phyloP scores from a whole-genome alignment of 2,888 invertebrate species.

The Iselma pallidipennis region DNA sequence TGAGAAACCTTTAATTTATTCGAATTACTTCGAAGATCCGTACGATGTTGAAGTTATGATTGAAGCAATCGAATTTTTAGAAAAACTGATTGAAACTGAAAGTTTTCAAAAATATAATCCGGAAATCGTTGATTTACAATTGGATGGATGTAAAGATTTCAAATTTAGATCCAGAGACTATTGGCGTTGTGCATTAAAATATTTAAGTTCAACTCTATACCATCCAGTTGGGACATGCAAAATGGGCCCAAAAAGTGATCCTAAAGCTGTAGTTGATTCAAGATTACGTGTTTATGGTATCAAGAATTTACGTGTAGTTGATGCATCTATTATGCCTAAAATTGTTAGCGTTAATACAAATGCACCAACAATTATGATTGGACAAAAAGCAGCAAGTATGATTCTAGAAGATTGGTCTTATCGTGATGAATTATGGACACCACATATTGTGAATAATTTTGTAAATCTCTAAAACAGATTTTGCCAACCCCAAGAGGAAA shows the following conservation, averaged over 20 bases:
- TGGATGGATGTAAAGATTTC: constrained; percentile 56
- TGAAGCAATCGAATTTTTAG: constrained; percentile 50
- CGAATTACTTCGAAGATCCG: constrained; percentile 65
- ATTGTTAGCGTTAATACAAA: constrained; percentile 65
- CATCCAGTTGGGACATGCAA: constrained; percentile 50
- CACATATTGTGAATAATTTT: no score
- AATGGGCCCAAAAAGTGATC: constrained; percentile 68
- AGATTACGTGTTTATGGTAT: constrained; percentile 70
- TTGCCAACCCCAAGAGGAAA: no score
- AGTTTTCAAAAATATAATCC: constrained; percentile 52
- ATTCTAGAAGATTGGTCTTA: constrained; percentile 49
- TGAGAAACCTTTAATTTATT: constrained; percentile 63
- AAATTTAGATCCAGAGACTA: constrained; percentile 56
- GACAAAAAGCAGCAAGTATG: constrained; percentile 58
- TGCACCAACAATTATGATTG: constrained; percentile 56
- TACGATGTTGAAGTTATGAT: constrained; percentile 60
- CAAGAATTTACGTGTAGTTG: constrained; percentile 69
- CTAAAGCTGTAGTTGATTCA: constrained; percentile 70
- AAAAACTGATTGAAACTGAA: constrained; percentile 53
- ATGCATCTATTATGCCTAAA: constrained; percentile 80
- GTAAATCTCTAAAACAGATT: no score
- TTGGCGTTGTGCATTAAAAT: constrained; percentile 57
- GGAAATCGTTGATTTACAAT: constrained; percentile 45
- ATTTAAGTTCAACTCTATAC: constrained; percentile 39
- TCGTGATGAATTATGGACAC: constrained; percentile 46